A percentile compares a stretch with the other conserved stretches of the same genome.
Conservation (phyloP, 2,113 vertebrate species). For the Scomber colias region DNA sequence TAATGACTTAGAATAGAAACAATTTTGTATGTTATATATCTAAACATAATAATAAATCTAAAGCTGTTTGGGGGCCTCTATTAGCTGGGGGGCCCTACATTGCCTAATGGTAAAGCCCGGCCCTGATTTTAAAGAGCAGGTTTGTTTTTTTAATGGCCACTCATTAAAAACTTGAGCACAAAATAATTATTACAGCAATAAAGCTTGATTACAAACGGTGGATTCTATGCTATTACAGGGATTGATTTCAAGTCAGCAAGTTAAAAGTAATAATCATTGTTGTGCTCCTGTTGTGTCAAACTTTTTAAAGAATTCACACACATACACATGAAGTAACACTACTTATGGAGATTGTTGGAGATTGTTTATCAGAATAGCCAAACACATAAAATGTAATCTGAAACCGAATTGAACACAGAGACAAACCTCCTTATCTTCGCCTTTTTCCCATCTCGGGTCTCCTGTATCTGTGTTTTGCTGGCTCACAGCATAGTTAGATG, state of each 20-base stretch:
- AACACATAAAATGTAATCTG: slow-evolving; percentile 4
- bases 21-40: no score
- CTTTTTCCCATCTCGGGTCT: not conserved
- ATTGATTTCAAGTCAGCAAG: slow-evolving; percentile 39
- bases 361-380: not conserved
- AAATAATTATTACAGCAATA: slow-evolving; percentile 65
- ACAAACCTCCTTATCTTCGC: slow-evolving; percentile 13
- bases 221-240: slow-evolving; percentile 26
- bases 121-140: slow-evolving; percentile 35
- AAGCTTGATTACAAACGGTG: slow-evolving; percentile 57
- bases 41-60: no score
- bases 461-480: not conserved
- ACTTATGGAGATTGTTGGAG: not conserved
- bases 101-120: no score
- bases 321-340: not conserved
- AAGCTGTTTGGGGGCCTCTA: no score
- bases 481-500: slow-evolving; percentile 13
- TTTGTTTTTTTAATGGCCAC: slow-evolving; percentile 62
- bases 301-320: slow-evolving; percentile 12
- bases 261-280: slow-evolving; percentile 4
- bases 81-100: no score
- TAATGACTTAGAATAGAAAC: no score
- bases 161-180: slow-evolving; percentile 67
- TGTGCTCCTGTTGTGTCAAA: not conserved
- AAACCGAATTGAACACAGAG: slow-evolving; percentile 8